Evolutionary conservation across 2,113 vertebrate species (phyloP), one percentile per base, ranked within the genome.

Genomic region (Reinhardtius hippoglossoides): DNA sequence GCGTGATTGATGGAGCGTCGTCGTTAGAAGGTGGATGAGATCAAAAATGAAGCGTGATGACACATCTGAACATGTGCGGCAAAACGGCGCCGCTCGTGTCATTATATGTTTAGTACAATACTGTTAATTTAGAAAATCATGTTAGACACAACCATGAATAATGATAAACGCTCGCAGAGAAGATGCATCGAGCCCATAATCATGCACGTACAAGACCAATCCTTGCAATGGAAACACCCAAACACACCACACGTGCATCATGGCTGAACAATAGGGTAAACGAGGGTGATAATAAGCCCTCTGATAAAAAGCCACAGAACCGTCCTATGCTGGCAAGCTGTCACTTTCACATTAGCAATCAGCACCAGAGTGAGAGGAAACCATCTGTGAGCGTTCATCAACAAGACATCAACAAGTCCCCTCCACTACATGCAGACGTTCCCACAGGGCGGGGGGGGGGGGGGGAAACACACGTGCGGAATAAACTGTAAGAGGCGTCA

Each of bases 371-470:
- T 83, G 87, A 87, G 85, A 85, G 88, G 83, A 78, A 77, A 62
- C 86, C 89, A 92, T 89, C 89, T 89, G 91, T 81, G 69, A 64
- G 78, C 62, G 85, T 76, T 79, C 88, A 88, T 90, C 88, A 89
- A 85, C 78, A 85, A 85, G 66, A 76, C 81, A 83, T 86, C 89
- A 89, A 82, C 91, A 84, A 74, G 84, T 84, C 74, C 64, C 61
- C 72, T 61, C 44, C 68, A 21, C 68, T n/a, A 64, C 64, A 24
- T 40, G 63, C 40, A 21, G 75, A 76, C 21, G 31, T 26, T 73
- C 74, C 78, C 70, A 63, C 40, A 44, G 69, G 68, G 67, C 1
- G 1, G 67, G 68, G n/a, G n/a, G n/a, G n/a, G n/a, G n/a, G n/a
- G 67, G 1, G 1, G 67, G 10, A 8, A 71, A 67, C 52, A n/a